These are phyloP conservation scores for Pomacea maculata DNA, from an alignment of 1,140 invertebrate species.

Conservation along the genomic window DNA sequence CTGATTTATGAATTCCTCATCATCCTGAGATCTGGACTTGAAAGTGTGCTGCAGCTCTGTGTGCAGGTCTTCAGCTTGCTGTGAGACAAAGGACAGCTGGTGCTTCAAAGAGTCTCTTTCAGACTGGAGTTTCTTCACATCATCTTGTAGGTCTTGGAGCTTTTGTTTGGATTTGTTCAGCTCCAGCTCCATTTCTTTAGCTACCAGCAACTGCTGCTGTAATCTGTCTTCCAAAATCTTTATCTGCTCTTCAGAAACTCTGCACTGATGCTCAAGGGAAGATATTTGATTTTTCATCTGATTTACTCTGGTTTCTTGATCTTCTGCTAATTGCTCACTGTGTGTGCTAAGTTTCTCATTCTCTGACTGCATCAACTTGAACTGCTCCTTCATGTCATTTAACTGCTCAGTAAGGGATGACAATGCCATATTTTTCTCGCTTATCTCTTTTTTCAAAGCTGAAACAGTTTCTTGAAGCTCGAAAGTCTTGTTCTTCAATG, in stretches of 20 bases:
- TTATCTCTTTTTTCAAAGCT: background rate
- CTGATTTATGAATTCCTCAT: conserved; percentile 7
- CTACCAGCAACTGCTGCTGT: no score
- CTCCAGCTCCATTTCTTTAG: background rate
- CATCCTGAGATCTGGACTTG: background rate
- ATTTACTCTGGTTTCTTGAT: background rate
- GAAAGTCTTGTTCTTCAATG: background rate
- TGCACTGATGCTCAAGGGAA: no score
- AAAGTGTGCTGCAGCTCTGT: conserved; percentile 9
- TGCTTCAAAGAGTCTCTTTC: conserved; percentile 1
- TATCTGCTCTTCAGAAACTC: background rate
- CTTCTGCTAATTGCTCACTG: background rate
- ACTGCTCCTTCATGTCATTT: background rate
- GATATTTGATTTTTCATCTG: background rate
- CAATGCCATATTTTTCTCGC: background rate
- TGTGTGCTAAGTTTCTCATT: background rate
- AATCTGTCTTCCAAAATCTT: background rate
- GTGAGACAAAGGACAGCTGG: conserved; percentile 5
- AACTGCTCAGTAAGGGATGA: background rate
- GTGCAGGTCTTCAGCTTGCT: conserved; percentile 17
- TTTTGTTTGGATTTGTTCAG: background rate
- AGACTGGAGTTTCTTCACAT: conserved; percentile 1
- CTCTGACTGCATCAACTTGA: background rate
- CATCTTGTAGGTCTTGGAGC: conserved; percentile 2
- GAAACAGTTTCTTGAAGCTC: background rate